Evolutionary conservation across 2,113 vertebrate species (phyloP).

Genomic region (Rhinichthys klamathensis): DNA sequence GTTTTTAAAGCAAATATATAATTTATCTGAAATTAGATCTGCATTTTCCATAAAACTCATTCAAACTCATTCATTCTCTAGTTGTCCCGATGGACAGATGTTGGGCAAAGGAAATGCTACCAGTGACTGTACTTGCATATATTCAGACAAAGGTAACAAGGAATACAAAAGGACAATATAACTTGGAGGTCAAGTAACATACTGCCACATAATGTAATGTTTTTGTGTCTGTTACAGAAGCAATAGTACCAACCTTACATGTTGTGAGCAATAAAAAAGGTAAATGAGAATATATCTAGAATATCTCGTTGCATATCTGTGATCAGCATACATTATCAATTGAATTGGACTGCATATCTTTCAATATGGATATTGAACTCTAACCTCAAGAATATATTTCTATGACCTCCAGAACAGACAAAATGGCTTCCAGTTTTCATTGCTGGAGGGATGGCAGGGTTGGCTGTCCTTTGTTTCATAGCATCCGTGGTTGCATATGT

Average conservation of each 20-base stretch:
- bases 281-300: background rate
- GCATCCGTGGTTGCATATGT: background rate
- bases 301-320: background rate
- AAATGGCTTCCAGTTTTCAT: conserved; percentile 1
- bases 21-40: background rate
- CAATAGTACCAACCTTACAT: too few species aligned
- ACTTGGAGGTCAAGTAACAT: background rate
- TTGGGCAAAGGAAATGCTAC: conserved; percentile 54
- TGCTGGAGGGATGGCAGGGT: background rate
- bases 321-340: background rate
- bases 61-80: conserved; percentile 36
- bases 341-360: background rate
- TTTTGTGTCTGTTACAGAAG: conserved; percentile 17
- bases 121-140: conserved; percentile 62
- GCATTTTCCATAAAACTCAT: background rate
- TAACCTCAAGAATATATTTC: background rate
- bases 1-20: background rate
- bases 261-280: background rate
- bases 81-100: conserved; percentile 58
- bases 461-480: conserved; percentile 1
- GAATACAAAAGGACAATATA: background rate
- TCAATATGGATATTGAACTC: background rate
- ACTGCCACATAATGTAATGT: background rate
- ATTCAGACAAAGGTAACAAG: background rate
- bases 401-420: background rate